Conservation (phyloP, 2,797 vertebrate species). For the Pelodytes ibericus region DNA sequence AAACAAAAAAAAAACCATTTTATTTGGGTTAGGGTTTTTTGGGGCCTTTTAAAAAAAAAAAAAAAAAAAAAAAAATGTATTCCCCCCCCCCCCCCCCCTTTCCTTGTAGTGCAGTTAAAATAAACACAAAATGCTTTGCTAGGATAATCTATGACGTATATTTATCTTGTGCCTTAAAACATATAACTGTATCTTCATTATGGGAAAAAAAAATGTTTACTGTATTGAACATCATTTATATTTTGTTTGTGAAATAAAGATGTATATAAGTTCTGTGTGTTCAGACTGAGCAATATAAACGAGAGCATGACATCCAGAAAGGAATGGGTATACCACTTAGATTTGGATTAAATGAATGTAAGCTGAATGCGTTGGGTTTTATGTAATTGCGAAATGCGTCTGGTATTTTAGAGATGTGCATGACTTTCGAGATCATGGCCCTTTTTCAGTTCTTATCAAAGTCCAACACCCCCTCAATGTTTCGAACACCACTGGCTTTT, state of each 20-base stretch:
- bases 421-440: too few species aligned
- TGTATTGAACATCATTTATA: slow-evolving; percentile 52
- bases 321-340: slow-evolving; percentile 44
- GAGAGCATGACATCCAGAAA: slow-evolving; percentile 35
- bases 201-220: slow-evolving; percentile 59
- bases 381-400: too few species aligned
- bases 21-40: too few species aligned
- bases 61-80: neutral
- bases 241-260: slow-evolving; percentile 58
- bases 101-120: slow-evolving; percentile 2
- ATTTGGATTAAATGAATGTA: slow-evolving; percentile 50
- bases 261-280: slow-evolving; percentile 55
- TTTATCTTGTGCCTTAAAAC: slow-evolving; percentile 76
- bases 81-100: neutral
- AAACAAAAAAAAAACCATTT: too few species aligned
- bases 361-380: slow-evolving; percentile 7
- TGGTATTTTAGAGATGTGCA: too few species aligned
- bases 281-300: slow-evolving; percentile 10
- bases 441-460: too few species aligned
- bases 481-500: too few species aligned
- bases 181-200: slow-evolving; percentile 58
- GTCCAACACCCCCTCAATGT: too few species aligned
- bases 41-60: too few species aligned
- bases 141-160: slow-evolving; percentile 58
- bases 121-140: slow-evolving; percentile 5